These are phyloP conservation scores for Camponotus fellah DNA, from an alignment of 2,888 invertebrate genomes.

Conservation along the genomic window DNA sequence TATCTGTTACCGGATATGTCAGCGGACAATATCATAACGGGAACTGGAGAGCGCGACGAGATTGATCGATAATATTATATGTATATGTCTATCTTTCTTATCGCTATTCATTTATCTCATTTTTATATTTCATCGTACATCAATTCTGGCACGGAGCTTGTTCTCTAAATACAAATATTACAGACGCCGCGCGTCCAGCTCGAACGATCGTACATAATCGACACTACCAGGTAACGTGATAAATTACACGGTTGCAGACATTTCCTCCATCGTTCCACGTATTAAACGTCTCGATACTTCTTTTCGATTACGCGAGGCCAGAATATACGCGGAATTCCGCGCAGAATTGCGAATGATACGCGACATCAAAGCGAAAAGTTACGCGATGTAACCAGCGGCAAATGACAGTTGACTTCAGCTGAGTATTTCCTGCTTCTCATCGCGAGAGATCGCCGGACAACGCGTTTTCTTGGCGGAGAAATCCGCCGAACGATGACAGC, in stretches of 20 bases:
- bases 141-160: neutral
- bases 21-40: constrained; percentile 41
- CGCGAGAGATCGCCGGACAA: constrained; percentile 65
- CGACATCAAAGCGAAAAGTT: constrained; percentile 73
- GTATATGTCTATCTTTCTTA: neutral
- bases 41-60: constrained; percentile 1
- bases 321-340: constrained; percentile 68
- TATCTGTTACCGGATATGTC: constrained; percentile 45
- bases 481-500: constrained; percentile 52
- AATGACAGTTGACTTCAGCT: constrained; percentile 70
- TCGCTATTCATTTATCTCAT: constrained; percentile 38
- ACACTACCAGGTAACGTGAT: constrained; percentile 41
- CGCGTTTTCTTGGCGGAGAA: constrained; percentile 65
- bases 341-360: constrained; percentile 79
- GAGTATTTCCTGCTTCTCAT: constrained; percentile 75
- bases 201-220: constrained; percentile 38
- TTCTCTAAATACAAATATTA: constrained; percentile 13
- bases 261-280: constrained; percentile 45
- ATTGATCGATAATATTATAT: constrained; percentile 39
- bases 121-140: constrained; percentile 51
- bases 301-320: constrained; percentile 27
- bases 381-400: constrained; percentile 65
- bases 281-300: constrained; percentile 40
- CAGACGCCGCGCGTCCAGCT: neutral
- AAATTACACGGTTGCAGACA: constrained; percentile 28